These are phyloP conservation scores for Sander vitreus DNA, from an alignment of 2,113 vertebrate genomes.

Conservation along the genomic window DNA sequence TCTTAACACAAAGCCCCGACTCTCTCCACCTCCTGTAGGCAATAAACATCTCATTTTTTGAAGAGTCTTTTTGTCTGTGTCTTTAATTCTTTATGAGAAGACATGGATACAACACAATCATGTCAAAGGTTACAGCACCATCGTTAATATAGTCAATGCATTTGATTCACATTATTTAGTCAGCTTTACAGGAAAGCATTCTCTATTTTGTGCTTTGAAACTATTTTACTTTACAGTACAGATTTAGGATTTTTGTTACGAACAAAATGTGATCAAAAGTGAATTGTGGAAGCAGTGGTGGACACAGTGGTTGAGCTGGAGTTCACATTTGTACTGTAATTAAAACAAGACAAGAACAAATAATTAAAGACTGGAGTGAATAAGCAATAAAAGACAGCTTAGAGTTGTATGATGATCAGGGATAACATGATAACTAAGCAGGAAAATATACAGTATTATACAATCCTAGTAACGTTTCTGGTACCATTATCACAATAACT, in stretches of 20 bases:
- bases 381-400: not conserved
- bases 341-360: not conserved
- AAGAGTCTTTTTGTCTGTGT: constrained; percentile 5
- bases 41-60: constrained; percentile 68
- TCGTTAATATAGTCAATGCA: not conserved
- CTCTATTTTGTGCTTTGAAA: not conserved
- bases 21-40: constrained; percentile 39
- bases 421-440: not conserved
- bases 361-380: not conserved
- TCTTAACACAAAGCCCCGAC: not conserved
- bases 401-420: not conserved
- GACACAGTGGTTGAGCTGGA: not conserved
- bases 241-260: constrained; percentile 59
- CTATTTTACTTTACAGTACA: not conserved
- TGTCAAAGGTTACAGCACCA: not conserved
- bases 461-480: not conserved
- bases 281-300: fast-evolving
- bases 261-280: not conserved
- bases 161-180: not conserved
- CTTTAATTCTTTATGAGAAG: constrained; percentile 6
- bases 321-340: not conserved
- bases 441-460: not conserved
- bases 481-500: constrained; percentile 16
- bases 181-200: not conserved
- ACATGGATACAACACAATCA: no score